Conservation (phyloP, 2,797 vertebrate species). For the Agapornis canus region DNA sequence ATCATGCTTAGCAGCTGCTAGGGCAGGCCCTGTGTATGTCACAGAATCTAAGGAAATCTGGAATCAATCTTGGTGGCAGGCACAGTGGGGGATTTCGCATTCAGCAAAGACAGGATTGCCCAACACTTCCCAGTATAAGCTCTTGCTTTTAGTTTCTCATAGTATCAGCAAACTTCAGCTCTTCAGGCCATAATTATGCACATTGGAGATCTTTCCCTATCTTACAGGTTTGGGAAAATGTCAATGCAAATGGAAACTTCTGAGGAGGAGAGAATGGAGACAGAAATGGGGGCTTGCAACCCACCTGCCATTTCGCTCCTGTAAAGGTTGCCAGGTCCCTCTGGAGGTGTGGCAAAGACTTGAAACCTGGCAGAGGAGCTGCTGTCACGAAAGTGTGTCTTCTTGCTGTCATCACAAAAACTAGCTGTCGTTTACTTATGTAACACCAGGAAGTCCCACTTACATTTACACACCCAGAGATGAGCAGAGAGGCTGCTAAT, state of each 20-base stretch:
- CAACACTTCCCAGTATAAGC: constrained; percentile 41
- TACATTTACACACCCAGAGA: neutral
- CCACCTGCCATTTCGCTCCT: neutral
- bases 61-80: constrained; percentile 51
- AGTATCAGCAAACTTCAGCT: constrained; percentile 16
- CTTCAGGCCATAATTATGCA: neutral
- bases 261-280: neutral
- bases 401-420: neutral
- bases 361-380: neutral
- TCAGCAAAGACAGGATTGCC: constrained; percentile 38
- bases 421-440: neutral
- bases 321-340: neutral
- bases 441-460: neutral
- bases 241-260: neutral
- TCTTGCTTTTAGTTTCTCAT: constrained; percentile 40
- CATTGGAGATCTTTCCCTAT: neutral
- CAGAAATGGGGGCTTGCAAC: neutral
- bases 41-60: constrained; percentile 42
- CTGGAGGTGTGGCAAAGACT: neutral
- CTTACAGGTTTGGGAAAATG: neutral
- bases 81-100: neutral
- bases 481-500: neutral
- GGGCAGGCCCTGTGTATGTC: neutral
- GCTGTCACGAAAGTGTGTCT: neutral
- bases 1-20: neutral